These are phyloP conservation scores for Rhinoptilus africanus DNA, from an alignment of 2,113 vertebrate genomes.

Conservation along the genomic window DNA sequence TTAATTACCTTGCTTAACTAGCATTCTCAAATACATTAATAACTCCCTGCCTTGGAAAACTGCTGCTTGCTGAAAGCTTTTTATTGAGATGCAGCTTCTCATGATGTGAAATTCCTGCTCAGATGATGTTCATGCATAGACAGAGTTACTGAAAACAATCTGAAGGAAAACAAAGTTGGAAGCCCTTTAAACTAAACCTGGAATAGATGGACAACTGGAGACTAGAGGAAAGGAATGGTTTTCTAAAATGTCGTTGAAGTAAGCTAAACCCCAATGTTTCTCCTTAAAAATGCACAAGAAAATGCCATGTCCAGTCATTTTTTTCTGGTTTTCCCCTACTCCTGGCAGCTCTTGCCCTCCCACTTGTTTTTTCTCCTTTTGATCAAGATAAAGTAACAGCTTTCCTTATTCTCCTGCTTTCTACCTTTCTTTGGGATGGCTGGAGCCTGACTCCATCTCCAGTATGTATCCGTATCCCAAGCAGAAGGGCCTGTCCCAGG, in stretches of 20 bases:
- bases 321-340: not conserved
- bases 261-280: not conserved
- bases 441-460: not conserved
- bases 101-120: not conserved
- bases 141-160: not conserved
- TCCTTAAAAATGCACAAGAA: not conserved
- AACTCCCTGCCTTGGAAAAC: conserved; percentile 26
- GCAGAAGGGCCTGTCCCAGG: not conserved
- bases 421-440: not conserved
- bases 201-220: not conserved
- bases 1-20: conserved; percentile 66
- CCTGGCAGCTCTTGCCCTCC: no score
- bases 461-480: accelerated
- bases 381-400: not conserved
- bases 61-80: conserved; percentile 1
- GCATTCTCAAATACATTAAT: conserved; percentile 38
- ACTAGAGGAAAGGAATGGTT: not conserved
- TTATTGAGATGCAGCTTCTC: conserved; percentile 14
- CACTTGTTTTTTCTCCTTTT: not conserved
- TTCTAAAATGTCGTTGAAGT: not conserved
- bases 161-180: not conserved
- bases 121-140: not conserved
- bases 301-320: not conserved
- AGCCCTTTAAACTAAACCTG: not conserved
- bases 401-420: not conserved